phyloP scores from a whole-genome alignment of 2,113 vertebrate species.

The Hydropotes inermis region DNA sequence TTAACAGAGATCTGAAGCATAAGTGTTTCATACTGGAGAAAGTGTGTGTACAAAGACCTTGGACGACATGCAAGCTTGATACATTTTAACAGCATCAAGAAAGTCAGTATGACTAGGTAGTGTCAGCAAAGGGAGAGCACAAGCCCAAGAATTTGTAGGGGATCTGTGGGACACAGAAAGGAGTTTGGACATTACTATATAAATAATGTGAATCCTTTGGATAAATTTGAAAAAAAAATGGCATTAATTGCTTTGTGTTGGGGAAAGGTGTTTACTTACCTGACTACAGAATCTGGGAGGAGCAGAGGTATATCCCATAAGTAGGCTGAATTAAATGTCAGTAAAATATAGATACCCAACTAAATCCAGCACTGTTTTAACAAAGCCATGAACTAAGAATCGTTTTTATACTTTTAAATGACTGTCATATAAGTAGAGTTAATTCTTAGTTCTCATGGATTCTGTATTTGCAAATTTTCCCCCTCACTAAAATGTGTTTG shows the following conservation, averaged over 20 bases:
- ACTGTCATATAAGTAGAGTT: neutral
- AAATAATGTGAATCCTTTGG: neutral
- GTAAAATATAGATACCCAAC: neutral
- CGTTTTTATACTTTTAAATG: neutral
- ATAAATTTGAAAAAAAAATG: neutral
- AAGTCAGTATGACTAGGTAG: neutral
- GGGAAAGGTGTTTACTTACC: neutral
- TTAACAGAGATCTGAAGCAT: neutral
- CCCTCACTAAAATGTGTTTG: neutral
- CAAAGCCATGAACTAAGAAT: neutral
- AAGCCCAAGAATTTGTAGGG: neutral
- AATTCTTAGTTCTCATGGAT: neutral
- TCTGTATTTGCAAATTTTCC: neutral
- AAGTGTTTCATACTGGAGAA: neutral
- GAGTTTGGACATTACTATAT: neutral
- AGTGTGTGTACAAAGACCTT: neutral
- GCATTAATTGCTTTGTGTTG: neutral
- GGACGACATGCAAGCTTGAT: neutral
- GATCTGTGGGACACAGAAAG: neutral
- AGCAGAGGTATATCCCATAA: neutral
- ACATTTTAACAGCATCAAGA: neutral
- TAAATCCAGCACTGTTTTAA: neutral
- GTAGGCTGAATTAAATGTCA: neutral
- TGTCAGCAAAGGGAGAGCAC: neutral
- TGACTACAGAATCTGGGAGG: neutral